Percentiles rank a stretch among this genome's conserved stretches.
Evolutionary conservation across 2,888 invertebrate genomes (phyloP).

Genomic region (Drosophila fulvimacula): DNA sequence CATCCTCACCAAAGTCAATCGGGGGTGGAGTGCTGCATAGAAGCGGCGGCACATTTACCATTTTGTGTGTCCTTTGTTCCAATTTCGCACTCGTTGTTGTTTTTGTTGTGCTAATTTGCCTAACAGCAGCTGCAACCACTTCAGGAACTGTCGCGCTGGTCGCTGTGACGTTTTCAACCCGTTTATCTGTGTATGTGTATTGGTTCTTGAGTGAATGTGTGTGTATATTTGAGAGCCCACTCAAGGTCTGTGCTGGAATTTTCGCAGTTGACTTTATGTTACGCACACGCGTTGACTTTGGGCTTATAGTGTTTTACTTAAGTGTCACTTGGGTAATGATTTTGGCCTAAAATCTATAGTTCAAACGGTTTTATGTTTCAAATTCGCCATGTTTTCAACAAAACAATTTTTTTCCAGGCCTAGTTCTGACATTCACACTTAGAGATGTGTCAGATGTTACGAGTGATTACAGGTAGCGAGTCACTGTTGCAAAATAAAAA

Average conservation of each 20-base stretch:
- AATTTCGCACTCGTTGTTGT: slow-evolving; percentile 34
- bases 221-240: slow-evolving; percentile 52
- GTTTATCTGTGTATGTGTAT: slow-evolving; percentile 52
- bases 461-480: slow-evolving; percentile 31
- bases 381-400: slow-evolving; percentile 65
- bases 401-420: slow-evolving; percentile 70
- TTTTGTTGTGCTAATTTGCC: slow-evolving; percentile 49
- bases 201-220: slow-evolving; percentile 26
- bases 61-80: slow-evolving; percentile 78
- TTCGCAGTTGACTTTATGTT: slow-evolving; percentile 37
- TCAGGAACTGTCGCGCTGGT: slow-evolving; percentile 44
- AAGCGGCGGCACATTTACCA: slow-evolving; percentile 86
- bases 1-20: slow-evolving; percentile 84
- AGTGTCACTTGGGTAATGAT: slow-evolving; percentile 27
- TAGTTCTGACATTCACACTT: slow-evolving; percentile 62
- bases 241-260: slow-evolving; percentile 80
- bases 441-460: slow-evolving; percentile 47
- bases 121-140: slow-evolving; percentile 61
- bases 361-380: slow-evolving; percentile 38
- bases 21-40: slow-evolving; percentile 87
- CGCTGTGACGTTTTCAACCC: slow-evolving; percentile 61
- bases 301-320: background rate
- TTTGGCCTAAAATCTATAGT: slow-evolving; percentile 20
- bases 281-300: slow-evolving; percentile 23
- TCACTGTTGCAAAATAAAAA: slow-evolving; percentile 30